These are phyloP conservation scores for Rhinichthys osculus DNA, from an alignment of 2,797 vertebrate genomes.

Conservation along the genomic window DNA sequence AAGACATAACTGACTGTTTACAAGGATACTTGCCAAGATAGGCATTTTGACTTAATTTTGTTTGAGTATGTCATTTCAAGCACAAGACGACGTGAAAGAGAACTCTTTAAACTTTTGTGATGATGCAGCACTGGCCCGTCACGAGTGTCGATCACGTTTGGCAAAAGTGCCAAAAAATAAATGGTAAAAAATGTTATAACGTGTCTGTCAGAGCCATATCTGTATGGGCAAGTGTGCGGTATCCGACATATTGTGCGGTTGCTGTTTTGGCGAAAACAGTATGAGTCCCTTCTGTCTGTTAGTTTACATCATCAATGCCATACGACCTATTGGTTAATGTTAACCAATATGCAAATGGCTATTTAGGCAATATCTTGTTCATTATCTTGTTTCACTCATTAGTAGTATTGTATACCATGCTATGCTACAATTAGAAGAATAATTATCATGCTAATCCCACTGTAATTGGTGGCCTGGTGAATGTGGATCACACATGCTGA, in stretches of 20 bases:
- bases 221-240: not conserved
- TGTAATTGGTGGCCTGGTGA: not conserved
- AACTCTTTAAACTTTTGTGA: too few relatives aligned
- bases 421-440: constrained; percentile 5
- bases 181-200: not conserved
- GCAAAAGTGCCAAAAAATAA: not conserved
- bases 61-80: not conserved
- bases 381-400: constrained; percentile 11
- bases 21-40: too few relatives aligned
- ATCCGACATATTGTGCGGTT: not conserved
- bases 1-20: too few relatives aligned
- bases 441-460: not conserved
- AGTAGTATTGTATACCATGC: not conserved
- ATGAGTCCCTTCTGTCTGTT: not conserved
- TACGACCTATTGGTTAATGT: not conserved
- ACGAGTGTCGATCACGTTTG: too few relatives aligned
- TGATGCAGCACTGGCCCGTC: too few relatives aligned
- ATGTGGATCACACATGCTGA: not conserved
- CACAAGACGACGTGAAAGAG: not conserved
- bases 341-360: not conserved
- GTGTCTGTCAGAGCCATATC: not conserved
- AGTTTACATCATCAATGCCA: not conserved
- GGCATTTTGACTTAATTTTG: too few relatives aligned
- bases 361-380: not conserved
- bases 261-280: not conserved